Percentiles rank a stretch among this genome's conserved stretches.
These are phyloP conservation scores for Perca schrenkii DNA, from an alignment of 2,113 vertebrate genomes.

Conservation along the genomic window DNA sequence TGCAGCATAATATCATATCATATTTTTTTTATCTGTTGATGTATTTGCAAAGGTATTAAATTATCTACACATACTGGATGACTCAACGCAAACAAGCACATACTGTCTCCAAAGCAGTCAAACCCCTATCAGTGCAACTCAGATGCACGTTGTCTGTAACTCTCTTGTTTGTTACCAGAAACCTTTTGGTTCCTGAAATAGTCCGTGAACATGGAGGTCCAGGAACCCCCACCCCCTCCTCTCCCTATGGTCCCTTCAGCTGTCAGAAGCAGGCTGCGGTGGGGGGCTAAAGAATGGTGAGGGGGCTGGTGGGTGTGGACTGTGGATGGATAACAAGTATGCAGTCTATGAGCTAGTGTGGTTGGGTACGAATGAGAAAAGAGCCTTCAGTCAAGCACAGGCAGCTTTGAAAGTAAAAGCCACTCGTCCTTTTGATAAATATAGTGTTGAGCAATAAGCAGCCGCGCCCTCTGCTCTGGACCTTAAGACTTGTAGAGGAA, in stretches of 20 bases:
- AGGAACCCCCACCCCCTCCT: constrained; percentile 53
- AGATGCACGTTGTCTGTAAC: constrained; percentile 31
- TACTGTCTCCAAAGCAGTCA: not conserved
- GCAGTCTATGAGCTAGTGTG: constrained; percentile 34
- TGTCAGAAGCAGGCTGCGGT: constrained; percentile 52
- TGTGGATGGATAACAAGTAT: constrained; percentile 66
- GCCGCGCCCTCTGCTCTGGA: constrained; percentile 59
- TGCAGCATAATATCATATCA: not conserved
- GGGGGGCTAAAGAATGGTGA: constrained; percentile 38
- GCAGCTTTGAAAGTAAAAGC: constrained; percentile 57
- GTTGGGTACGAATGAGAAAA: constrained; percentile 34
- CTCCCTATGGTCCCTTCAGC: constrained; percentile 70
- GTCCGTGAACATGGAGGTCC: constrained; percentile 57
- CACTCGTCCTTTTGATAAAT: constrained; percentile 73
- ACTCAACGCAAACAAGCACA: constrained; percentile 26
- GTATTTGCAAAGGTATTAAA: not conserved
- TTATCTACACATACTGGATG: constrained; percentile 13
- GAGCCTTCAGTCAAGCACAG: constrained; percentile 17
- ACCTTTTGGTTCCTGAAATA: constrained; percentile 78
- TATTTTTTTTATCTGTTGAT: not conserved
- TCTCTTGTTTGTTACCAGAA: constrained; percentile 73
- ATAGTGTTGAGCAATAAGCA: constrained; percentile 70
- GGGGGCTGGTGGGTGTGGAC: constrained; percentile 36
- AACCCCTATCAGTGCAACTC: not conserved
- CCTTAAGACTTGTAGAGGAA: constrained; percentile 70